Evolutionary conservation across 2,113 vertebrate genomes (phyloP).

Genomic region (Corvus moneduloides): DNA sequence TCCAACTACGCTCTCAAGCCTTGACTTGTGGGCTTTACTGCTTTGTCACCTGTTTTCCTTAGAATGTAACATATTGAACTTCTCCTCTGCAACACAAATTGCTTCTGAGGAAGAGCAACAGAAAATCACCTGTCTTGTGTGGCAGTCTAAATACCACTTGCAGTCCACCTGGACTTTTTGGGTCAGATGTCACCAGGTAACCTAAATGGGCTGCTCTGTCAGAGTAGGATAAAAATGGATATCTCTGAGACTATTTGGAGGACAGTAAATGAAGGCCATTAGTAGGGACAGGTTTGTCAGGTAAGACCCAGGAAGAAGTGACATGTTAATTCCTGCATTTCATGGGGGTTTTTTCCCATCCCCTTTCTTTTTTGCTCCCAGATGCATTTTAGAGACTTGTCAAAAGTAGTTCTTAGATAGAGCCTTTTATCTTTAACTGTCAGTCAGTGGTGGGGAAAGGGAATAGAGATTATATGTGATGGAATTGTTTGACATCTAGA

Average conservation of each 20-base stretch:
- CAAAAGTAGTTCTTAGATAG: background rate
- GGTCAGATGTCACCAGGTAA: background rate
- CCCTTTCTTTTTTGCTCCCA: background rate
- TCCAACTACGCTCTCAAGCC: background rate
- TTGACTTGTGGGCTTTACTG: background rate
- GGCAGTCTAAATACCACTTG: background rate
- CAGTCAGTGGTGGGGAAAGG: background rate
- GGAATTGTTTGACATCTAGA: background rate
- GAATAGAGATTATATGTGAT: background rate
- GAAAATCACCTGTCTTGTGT: background rate
- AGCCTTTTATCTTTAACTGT: constrained; percentile 24
- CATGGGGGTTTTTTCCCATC: background rate
- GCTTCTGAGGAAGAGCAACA: background rate
- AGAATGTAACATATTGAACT: background rate
- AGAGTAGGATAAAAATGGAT: background rate
- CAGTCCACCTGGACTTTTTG: background rate
- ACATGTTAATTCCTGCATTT: background rate
- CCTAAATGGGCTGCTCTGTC: background rate
- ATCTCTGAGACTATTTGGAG: background rate
- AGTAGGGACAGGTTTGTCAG: background rate
- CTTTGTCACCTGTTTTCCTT: background rate
- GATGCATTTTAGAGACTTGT: background rate
- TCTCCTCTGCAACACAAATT: background rate
- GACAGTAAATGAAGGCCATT: background rate
- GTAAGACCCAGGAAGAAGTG: background rate